A percentile compares a stretch with the other conserved stretches of the same genome.
phyloP scores from a whole-genome alignment of 1,140 invertebrate species.

The Brachionus manjavacas region DNA sequence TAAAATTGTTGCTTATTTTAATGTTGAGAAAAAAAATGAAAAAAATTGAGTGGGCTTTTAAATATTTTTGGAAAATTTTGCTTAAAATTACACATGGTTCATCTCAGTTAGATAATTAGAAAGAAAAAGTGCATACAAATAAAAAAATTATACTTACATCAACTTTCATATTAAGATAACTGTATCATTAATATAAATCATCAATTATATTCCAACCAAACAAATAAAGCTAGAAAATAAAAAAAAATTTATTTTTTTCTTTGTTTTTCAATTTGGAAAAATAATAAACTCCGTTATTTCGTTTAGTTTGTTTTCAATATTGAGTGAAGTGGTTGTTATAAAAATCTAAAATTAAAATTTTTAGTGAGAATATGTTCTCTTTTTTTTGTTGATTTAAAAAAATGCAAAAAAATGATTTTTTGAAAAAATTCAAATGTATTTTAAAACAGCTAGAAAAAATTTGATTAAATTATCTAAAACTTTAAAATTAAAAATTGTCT shows the following conservation, averaged over 20 bases:
- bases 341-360: background rate
- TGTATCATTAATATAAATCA: slow-evolving; percentile 26
- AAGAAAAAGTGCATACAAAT: background rate
- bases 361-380: too few relatives aligned
- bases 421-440: too few relatives aligned
- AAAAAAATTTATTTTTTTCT: background rate
- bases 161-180: slow-evolving; percentile 12
- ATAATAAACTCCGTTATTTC: background rate
- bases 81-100: background rate
- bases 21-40: too few relatives aligned
- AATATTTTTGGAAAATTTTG: background rate
- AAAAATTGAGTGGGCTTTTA: too few relatives aligned
- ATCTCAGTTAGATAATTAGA: background rate
- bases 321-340: background rate
- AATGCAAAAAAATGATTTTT: too few relatives aligned
- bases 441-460: too few relatives aligned
- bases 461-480: too few relatives aligned
- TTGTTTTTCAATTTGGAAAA: background rate
- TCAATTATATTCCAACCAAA: slow-evolving; percentile 16
- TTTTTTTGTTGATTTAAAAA: background rate
- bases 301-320: background rate
- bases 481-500: too few relatives aligned
- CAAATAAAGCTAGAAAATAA: background rate
- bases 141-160: background rate
- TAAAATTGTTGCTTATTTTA: too few relatives aligned